These are phyloP conservation scores for Drosophila neotestacea DNA, from an alignment of 2,888 invertebrate species.

Conservation along the genomic window DNA sequence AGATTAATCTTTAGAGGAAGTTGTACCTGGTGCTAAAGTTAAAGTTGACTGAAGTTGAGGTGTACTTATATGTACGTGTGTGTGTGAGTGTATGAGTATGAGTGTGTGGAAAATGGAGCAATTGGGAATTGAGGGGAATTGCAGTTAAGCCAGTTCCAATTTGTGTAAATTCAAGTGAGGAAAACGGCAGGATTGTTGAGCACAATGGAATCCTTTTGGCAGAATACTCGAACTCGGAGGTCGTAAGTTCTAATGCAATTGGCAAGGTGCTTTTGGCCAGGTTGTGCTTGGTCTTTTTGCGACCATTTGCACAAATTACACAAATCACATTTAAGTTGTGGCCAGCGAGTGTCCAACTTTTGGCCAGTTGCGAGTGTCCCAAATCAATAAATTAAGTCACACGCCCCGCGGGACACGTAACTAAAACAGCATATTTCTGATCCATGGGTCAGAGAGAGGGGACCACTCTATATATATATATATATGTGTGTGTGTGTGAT, in stretches of 20 bases:
- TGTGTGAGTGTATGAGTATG: background rate
- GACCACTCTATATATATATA: background rate
- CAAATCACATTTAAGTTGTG: conserved; percentile 55
- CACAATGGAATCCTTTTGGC: conserved; percentile 9
- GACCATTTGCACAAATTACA: conserved; percentile 43
- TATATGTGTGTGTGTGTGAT: conserved; percentile 1
- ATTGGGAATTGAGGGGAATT: conserved; percentile 13
- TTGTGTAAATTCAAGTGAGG: conserved; percentile 13
- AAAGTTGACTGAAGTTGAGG: background rate
- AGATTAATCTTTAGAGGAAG: background rate
- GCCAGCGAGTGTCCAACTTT: conserved; percentile 28
- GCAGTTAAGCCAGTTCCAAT: conserved; percentile 28
- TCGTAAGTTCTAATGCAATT: conserved; percentile 33
- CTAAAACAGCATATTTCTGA: conserved; percentile 37
- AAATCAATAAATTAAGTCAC: conserved; percentile 59
- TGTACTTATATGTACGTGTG: background rate
- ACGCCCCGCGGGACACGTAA: conserved; percentile 37
- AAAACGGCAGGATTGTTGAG: conserved; percentile 2
- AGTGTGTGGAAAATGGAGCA: background rate
- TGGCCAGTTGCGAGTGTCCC: conserved; percentile 31
- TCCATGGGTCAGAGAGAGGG: background rate
- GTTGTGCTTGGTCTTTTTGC: background rate
- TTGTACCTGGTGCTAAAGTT: background rate
- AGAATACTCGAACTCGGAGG: background rate
- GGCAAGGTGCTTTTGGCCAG: conserved; percentile 1